A percentile compares a stretch with the other conserved stretches of the same genome.
phyloP scores from a whole-genome alignment of 2,113 vertebrate genomes.

The Pavo muticus region DNA sequence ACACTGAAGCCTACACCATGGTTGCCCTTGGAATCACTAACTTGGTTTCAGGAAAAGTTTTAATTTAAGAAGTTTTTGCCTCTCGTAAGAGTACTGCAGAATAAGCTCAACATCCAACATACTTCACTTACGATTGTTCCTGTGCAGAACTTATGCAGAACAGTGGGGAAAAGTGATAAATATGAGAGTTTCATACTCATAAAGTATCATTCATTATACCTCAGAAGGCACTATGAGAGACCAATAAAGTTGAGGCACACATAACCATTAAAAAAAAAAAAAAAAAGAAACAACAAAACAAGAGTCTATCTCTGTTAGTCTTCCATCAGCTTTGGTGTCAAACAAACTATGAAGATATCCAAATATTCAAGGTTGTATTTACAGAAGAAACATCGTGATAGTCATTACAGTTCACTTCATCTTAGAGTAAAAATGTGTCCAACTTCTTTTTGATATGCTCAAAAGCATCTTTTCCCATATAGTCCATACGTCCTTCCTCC shows the following conservation, averaged over 20 bases:
- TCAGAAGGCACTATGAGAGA: slow-evolving; percentile 45
- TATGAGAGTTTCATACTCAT: neutral
- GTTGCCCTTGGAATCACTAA: neutral
- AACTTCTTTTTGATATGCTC: slow-evolving; percentile 82
- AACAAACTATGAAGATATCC: neutral
- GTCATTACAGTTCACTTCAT: neutral
- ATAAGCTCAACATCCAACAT: neutral
- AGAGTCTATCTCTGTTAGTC: neutral
- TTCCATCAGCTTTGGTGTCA: neutral
- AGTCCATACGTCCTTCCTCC: slow-evolving; percentile 86
- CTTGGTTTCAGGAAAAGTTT: neutral
- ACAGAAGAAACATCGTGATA: neutral
- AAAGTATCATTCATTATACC: neutral
- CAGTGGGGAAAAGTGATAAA: neutral
- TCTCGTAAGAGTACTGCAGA: neutral
- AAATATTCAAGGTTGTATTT: neutral
- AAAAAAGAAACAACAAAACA: neutral
- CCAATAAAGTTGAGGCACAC: slow-evolving; percentile 28
- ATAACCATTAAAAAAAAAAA: neutral
- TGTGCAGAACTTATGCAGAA: neutral
- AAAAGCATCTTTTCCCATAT: slow-evolving; percentile 84
- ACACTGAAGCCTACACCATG: accelerated
- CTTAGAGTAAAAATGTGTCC: slow-evolving; percentile 83
- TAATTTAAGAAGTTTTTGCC: neutral
- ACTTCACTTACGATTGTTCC: neutral